Base-by-base conservation (phyloP, 2,888 invertebrate species). In the Eristalis tenax region DNA sequence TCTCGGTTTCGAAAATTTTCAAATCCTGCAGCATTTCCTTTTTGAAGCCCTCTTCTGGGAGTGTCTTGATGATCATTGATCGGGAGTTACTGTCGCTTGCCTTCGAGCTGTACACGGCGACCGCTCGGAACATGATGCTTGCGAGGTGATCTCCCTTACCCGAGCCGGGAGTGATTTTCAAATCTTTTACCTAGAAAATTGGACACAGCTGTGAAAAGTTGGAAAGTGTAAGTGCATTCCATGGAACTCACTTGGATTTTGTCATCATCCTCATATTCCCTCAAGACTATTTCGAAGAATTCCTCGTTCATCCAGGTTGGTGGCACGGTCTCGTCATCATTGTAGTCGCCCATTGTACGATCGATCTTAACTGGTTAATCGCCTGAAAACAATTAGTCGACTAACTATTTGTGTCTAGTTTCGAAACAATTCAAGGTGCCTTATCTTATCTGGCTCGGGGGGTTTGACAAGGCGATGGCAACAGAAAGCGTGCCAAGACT, bases 271-370 rank as follows among this genome's bases (percentile, higher is more conserved):
- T 85, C 57, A 43, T 75, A 76, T 4, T 23, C 59, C 18, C 66
- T 63, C 15, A 84, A 61, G 26, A 84, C 71, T 38, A 66, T 71
- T 18, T 66, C 40, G n/a, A 91, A 88, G 35, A 89, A 90, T 5
- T 89, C 70, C 1, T 13, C 13, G 61, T 89, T 82, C 2, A 91
- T 32, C 91, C 91, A 91, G 2, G 83, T 80, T 8, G 90, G 89
- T 1, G 90, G 81, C 13, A 68, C 87, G 15, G 89, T 35, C 74
- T 91, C 91, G 63, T 91, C 90, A 1, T 68, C 84, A 69, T 89
- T 89, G 61, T 61, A 89, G 1, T 80, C 32, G 1, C 18, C 40
- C 66, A 57, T 50, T 8, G 4, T 18, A 18, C 38, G 38, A 38
- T 38, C 38, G 28, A 8, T 26, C 61, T 61, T 15, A 15, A 61